Base-by-base conservation (phyloP, 1,140 invertebrate species). In the Cylas formicarius region DNA sequence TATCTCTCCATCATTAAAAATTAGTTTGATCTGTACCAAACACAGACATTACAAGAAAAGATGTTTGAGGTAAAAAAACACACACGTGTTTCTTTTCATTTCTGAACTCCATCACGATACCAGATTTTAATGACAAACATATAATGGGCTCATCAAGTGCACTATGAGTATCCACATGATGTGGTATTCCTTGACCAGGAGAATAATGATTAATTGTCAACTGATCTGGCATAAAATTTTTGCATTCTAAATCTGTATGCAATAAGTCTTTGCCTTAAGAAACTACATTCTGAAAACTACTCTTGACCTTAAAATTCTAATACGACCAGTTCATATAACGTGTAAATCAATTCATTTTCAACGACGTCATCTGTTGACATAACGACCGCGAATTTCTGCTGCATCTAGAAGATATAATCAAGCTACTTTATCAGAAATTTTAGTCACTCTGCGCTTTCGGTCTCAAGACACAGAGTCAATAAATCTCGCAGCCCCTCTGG, bases 151-250 rank as follows among this genome's bases (percentile, higher is more conserved):
- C 81, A 57, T 89, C 82, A 72, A 97, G 97, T 2, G 87, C 81
- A 67, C 88, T 90, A 61, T 94, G 90, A 1, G 89, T 95, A 59
- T 98, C 94, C n/a, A 95, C 78, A 71, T 98, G 94, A 1, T 84
- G 75, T 37, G 93, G 92, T 57, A 97, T 97, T 17, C 91, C 90
- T 77, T 97, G 91, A 8, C 93, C 93, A 42, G 90, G 86, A 37
- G 74, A 57, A 68, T 98, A 98, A 53, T 79, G 76, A 70, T 97
- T 98, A 0, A 97, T 77, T 8, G 94, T 98, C 32, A 97, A 60
- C 62, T 97, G 94, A 74, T 97, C 83, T 19, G 92, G 92, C 45
- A 65, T 40, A 27, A 67, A 67, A 42, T 67, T 50, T 26, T 52
- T 48, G 55, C 67, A 37, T 63, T 68, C 55, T 62, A 66, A 51